These are phyloP conservation scores for Euglossa dilemma DNA, from an alignment of 1,140 invertebrate species.

Conservation along the genomic window DNA sequence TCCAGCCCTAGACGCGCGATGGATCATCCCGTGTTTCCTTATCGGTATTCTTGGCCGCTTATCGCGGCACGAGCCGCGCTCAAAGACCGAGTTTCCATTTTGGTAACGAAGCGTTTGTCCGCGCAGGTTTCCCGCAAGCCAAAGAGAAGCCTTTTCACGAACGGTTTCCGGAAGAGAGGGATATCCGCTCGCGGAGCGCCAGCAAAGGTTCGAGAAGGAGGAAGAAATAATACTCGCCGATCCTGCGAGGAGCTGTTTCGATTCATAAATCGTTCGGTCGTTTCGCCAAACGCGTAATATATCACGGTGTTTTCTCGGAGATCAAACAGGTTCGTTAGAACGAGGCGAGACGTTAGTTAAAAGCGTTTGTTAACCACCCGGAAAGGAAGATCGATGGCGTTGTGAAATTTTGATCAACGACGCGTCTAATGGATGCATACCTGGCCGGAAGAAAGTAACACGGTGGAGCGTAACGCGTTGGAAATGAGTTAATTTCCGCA, in stretches of 20 bases:
- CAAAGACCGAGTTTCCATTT: not conserved
- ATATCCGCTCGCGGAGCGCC: not conserved
- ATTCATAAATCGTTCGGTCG: too few species aligned
- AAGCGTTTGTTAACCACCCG: too few species aligned
- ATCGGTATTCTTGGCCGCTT: constrained; percentile 7
- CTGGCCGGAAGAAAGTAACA: too few species aligned
- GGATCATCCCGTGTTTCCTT: constrained; percentile 28
- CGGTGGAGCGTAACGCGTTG: not conserved
- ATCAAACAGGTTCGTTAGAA: too few species aligned
- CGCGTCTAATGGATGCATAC: not conserved
- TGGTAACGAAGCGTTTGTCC: constrained; percentile 34
- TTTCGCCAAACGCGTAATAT: too few species aligned
- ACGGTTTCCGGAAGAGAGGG: constrained; percentile 19
- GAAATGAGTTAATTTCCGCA: not conserved
- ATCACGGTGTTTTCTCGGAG: too few species aligned
- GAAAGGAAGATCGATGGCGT: too few species aligned
- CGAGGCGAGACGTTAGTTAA: too few species aligned
- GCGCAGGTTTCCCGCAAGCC: constrained; percentile 14
- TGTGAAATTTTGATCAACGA: too few species aligned
- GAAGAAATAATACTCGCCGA: not conserved
- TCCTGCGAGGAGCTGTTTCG: too few species aligned
- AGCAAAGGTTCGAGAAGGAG: not conserved
- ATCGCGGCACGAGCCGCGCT: constrained; percentile 6
- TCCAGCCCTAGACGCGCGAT: not conserved
- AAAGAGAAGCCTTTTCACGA: constrained; percentile 13